phyloP scores from a whole-genome alignment of 2,888 invertebrate genomes.

The Deilephila porcellus region DNA sequence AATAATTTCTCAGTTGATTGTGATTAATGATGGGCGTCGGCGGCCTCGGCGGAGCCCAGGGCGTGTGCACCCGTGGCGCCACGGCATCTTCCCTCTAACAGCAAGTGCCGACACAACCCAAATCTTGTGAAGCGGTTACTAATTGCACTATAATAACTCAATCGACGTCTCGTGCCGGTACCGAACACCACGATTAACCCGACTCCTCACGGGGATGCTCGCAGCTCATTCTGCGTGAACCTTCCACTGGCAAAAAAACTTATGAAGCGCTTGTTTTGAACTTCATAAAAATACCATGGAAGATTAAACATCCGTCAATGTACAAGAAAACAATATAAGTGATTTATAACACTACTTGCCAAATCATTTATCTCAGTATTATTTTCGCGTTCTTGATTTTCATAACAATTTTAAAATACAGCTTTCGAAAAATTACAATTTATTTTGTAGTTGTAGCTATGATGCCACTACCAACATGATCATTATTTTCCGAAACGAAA shows the following conservation, averaged over 20 bases:
- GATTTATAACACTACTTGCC: background rate
- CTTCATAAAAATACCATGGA: background rate
- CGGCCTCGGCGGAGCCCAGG: slow-evolving; percentile 41
- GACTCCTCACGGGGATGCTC: background rate
- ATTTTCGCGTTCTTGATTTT: no score
- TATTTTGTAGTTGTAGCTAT: background rate
- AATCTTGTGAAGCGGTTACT: slow-evolving; percentile 66
- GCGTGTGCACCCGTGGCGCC: slow-evolving; percentile 69
- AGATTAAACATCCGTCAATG: background rate
- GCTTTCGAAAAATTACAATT: no score
- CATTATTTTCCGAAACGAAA: slow-evolving; percentile 41
- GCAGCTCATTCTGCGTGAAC: slow-evolving; percentile 2
- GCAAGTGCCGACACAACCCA: slow-evolving; percentile 44
- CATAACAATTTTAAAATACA: no score
- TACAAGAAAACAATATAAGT: background rate
- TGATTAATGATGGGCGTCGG: slow-evolving; percentile 78
- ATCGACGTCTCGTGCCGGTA: slow-evolving; percentile 60
- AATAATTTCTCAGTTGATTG: slow-evolving; percentile 82
- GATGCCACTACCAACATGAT: slow-evolving; percentile 35
- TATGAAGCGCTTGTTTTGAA: background rate
- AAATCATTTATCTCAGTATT: background rate
- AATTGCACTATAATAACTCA: slow-evolving; percentile 82
- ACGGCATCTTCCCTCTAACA: slow-evolving; percentile 41
- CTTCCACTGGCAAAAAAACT: background rate
- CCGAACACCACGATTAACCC: slow-evolving; percentile 58